These are phyloP conservation scores for Microdon myrmicae DNA, from an alignment of 2,888 invertebrate genomes.

Conservation along the genomic window DNA sequence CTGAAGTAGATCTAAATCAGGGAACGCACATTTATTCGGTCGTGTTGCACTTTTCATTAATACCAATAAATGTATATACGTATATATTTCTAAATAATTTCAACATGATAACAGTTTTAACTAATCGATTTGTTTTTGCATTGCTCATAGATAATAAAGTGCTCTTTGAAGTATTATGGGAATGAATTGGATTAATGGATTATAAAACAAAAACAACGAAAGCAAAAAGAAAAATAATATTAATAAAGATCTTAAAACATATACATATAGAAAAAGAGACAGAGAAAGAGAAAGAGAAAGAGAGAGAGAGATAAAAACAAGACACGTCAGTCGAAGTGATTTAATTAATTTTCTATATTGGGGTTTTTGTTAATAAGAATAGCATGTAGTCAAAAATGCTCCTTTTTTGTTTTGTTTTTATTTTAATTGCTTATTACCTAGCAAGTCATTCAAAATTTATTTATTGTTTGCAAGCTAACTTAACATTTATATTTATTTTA, in stretches of 20 bases:
- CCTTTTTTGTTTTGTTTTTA: conserved; percentile 16
- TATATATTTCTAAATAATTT: conserved; percentile 26
- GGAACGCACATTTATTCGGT: conserved; percentile 24
- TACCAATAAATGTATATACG: conserved; percentile 23
- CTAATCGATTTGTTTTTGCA: conserved; percentile 23
- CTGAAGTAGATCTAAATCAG: conserved; percentile 16
- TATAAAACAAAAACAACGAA: no score
- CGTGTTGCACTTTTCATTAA: conserved; percentile 9
- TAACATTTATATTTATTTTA: conserved; percentile 22
- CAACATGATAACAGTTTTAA: conserved; percentile 36
- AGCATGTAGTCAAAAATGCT: conserved; percentile 42
- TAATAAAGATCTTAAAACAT: conserved; percentile 15
- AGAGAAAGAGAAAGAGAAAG: background rate
- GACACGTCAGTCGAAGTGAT: conserved; percentile 48
- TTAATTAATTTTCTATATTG: conserved; percentile 50
- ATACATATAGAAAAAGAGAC: no score
- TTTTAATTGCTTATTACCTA: conserved; percentile 44
- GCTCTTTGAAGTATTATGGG: conserved; percentile 11
- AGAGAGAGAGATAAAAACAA: conserved; percentile 35
- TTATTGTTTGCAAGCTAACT: conserved; percentile 47
- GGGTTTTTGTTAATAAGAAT: conserved; percentile 47
- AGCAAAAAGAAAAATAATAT: no score
- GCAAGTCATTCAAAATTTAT: conserved; percentile 42
- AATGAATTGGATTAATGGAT: conserved; percentile 10
- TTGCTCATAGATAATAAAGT: conserved; percentile 22